phyloP scores from a whole-genome alignment of 2,113 vertebrate species.

The Rhodinocichla rosea region DNA sequence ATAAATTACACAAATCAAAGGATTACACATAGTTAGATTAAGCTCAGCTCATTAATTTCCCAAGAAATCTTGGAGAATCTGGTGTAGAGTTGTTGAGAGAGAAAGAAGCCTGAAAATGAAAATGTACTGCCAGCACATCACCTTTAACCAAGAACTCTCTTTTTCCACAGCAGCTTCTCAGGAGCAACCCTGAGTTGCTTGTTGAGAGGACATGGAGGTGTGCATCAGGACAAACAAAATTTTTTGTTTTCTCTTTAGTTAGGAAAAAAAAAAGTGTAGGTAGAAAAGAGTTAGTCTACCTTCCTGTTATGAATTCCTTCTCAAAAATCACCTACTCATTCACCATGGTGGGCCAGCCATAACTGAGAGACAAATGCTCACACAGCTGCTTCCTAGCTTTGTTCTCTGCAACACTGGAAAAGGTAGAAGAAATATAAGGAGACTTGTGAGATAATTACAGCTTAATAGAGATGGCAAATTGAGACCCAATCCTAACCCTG shows the following conservation, averaged over 20 bases:
- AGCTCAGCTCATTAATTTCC: neutral
- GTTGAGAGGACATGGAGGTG: neutral
- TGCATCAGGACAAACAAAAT: neutral
- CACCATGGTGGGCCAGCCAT: neutral
- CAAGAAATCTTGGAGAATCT: neutral
- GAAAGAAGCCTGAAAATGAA: neutral
- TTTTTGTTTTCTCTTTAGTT: neutral
- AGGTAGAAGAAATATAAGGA: neutral
- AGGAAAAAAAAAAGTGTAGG: fast-evolving
- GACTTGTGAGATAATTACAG: neutral
- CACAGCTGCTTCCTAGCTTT: fast-evolving
- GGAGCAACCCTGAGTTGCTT: neutral
- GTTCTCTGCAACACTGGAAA: neutral
- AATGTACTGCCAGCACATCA: neutral
- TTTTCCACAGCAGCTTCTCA: neutral
- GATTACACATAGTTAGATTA: neutral
- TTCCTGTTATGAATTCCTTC: neutral
- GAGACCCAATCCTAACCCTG: neutral
- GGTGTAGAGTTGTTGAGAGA: neutral
- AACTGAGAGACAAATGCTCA: neutral
- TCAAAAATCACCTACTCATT: neutral
- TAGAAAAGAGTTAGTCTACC: neutral
- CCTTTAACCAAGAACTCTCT: neutral
- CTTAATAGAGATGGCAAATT: neutral
- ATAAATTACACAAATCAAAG: neutral